Percentiles rank a stretch among this genome's conserved stretches.
phyloP scores from a whole-genome alignment of 2,888 invertebrate species.

The Gortyna flavago region DNA sequence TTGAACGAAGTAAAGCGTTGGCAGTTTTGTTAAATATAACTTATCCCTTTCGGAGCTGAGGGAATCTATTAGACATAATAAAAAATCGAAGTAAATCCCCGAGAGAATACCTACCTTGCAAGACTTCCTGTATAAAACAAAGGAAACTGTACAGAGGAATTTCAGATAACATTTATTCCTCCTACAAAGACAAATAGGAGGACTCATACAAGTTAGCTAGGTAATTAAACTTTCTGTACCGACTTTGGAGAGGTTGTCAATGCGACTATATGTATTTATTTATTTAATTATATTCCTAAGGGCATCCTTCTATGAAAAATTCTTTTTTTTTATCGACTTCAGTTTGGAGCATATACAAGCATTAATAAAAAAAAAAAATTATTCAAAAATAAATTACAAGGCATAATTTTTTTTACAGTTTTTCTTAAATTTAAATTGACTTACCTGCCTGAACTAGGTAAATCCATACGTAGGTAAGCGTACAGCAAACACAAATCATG shows the following conservation, averaged over 20 bases:
- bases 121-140: constrained; percentile 52
- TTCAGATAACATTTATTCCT: constrained; percentile 22
- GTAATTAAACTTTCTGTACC: constrained; percentile 33
- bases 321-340: not conserved
- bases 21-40: constrained; percentile 36
- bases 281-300: not conserved
- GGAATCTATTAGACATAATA: constrained; percentile 53
- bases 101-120: constrained; percentile 45
- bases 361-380: too few species aligned
- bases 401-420: too few species aligned
- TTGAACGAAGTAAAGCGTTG: constrained; percentile 15
- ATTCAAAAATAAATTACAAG: too few species aligned
- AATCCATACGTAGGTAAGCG: not conserved
- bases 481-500: too few species aligned
- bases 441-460: not conserved
- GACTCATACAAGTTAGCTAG: constrained; percentile 32
- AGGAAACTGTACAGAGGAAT: constrained; percentile 38
- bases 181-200: constrained; percentile 42
- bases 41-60: constrained; percentile 25
- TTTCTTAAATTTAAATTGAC: not conserved
- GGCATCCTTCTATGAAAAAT: not conserved
- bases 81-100: constrained; percentile 51
- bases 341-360: not conserved
- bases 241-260: constrained; percentile 6
- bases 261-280: not conserved